A percentile compares a stretch with the other conserved stretches of the same genome.
Conservation (phyloP, 2,888 invertebrate genomes). For the Coelogynopora nodosa region DNA sequence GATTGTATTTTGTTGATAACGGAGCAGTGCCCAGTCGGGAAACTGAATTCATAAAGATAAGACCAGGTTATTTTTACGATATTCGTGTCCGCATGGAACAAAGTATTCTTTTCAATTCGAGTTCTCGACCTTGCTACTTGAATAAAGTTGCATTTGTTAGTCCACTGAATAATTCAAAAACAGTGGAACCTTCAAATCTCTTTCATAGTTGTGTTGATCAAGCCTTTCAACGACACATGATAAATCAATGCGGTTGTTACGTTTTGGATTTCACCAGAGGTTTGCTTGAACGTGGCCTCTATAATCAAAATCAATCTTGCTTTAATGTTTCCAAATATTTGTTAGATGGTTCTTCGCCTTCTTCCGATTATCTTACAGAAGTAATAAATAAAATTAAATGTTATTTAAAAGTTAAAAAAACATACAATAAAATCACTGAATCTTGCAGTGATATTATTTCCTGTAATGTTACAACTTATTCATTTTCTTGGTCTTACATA, state of each 20-base stretch:
- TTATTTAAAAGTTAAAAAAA: not conserved
- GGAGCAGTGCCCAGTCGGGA: not conserved
- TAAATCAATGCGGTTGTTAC: not conserved
- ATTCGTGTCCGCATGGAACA: not conserved
- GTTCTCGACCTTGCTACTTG: not conserved
- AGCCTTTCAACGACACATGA: not conserved
- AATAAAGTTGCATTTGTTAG: not conserved
- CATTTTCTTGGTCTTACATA: not conserved
- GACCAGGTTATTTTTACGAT: not conserved
- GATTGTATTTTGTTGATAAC: not conserved
- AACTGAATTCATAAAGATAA: not conserved
- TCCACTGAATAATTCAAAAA: not conserved
- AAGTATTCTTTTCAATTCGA: not conserved
- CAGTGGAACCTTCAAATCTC: not conserved
- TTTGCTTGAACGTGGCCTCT: not conserved
- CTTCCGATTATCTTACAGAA: not conserved
- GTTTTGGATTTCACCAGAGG: not conserved
- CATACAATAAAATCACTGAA: not conserved
- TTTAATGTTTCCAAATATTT: not conserved
- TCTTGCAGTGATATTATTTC: not conserved
- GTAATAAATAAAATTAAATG: not conserved
- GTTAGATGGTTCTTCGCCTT: not conserved
- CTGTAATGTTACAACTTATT: not conserved
- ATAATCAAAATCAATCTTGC: not conserved
- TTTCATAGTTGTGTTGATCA: not conserved